Evolutionary conservation across 2,113 vertebrate genomes (phyloP), one percentile per base, ranked within the genome.

Genomic region (Callaeas wilsoni): DNA sequence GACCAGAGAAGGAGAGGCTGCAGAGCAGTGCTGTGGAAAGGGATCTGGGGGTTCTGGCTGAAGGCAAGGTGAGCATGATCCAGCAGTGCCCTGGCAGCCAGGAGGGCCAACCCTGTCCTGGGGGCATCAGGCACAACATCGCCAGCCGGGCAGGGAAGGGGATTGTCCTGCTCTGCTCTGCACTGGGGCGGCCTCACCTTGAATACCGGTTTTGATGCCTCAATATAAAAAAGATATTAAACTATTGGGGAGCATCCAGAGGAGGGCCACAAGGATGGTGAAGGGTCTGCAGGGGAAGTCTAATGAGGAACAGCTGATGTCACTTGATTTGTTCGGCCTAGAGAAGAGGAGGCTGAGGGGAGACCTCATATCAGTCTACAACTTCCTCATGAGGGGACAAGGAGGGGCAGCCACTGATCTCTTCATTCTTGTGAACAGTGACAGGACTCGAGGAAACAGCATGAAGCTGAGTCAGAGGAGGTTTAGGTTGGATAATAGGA

Each of bases 1-100:
- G 37, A 59, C 2, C 11, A 9, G n/a, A 49, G 12, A 74, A 44
- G 3, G 10, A 52, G 13, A 52, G 3, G 13, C 46, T 67, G 44
- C 0, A 74, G 1, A 50, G 10, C 13, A 59, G 23, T 29, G 13
- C 4, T 0, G 0, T 0, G 1, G 60, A 59, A 65, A 65, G 37
- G 12, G 15, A 37, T 12, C 35, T 27, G 22, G 2, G 22, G 4
- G 1, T 42, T 14, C 42, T 42, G 35, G 32, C 7, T 0, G 0
- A 0, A 39, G 60, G 0, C 52, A 52, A 52, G 44, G 0, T 59
- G 44, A 29, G 8, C 46, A 3, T 4, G 46, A 89, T 46, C 0
- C 46, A 75, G 46, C 62, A 82, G 62, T 16, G 53, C n/a, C 62
- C 53, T 47, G 77, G 53, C 68, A 75, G 53, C n/a, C 69, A 75